A percentile compares a stretch with the other conserved stretches of the same genome.
phyloP scores from a whole-genome alignment of 2,113 vertebrate genomes.

The Chunga burmeisteri region DNA sequence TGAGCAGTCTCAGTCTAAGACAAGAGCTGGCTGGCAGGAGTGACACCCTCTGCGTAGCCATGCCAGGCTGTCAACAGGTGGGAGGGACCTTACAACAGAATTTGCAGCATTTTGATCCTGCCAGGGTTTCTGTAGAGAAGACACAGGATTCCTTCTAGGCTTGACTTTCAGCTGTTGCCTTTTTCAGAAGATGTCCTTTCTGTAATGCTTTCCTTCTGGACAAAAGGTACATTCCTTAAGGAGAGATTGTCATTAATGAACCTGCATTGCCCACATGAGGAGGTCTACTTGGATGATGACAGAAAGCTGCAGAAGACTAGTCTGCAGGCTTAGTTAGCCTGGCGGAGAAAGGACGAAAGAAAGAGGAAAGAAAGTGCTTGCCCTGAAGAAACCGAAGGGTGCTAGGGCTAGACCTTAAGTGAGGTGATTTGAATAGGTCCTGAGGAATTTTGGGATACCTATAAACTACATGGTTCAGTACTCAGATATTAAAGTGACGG shows the following conservation, averaged over 20 bases:
- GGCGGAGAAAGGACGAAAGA: not conserved
- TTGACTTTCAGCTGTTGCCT: not conserved
- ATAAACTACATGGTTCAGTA: not conserved
- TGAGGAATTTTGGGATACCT: not conserved
- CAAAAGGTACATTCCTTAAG: not conserved
- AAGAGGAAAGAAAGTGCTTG: not conserved
- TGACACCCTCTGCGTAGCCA: not conserved
- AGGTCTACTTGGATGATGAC: not conserved
- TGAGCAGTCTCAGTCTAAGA: not conserved
- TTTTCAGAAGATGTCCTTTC: not conserved
- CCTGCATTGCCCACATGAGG: not conserved
- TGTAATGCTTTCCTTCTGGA: not conserved
- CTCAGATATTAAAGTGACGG: not conserved
- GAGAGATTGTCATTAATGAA: not conserved
- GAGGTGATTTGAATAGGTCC: not conserved
- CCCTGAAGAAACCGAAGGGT: not conserved
- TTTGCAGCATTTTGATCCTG: not conserved
- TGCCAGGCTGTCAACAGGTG: not conserved
- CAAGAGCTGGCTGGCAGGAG: not conserved
- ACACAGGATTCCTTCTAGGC: not conserved
- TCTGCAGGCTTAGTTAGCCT: not conserved
- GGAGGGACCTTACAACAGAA: not conserved
- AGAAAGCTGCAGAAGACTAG: not conserved
- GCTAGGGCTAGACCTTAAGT: not conserved
- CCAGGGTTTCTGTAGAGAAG: not conserved